Conservation (phyloP, 2,888 invertebrate species). For the Hyposoter dolosus region DNA sequence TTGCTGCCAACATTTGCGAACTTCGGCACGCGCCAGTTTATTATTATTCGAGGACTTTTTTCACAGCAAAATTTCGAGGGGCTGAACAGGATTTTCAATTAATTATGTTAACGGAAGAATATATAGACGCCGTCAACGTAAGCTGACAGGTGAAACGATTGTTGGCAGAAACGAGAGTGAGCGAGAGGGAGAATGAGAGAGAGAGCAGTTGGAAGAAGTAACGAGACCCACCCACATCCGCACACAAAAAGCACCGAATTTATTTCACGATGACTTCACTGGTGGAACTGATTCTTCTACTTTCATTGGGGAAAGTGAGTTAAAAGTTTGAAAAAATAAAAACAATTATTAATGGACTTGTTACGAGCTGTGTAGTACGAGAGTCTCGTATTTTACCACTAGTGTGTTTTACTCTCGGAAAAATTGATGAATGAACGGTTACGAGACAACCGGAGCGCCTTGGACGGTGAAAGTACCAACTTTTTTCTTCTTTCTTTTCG, state of each 20-base stretch:
- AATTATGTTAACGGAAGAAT: constrained; percentile 51
- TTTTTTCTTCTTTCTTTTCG: constrained; percentile 23
- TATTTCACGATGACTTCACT: constrained; percentile 6
- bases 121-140: constrained; percentile 29
- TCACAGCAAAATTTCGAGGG: constrained; percentile 41
- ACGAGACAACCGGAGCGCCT: constrained; percentile 34
- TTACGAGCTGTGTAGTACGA: constrained; percentile 35
- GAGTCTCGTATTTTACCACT: constrained; percentile 48
- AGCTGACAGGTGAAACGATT: constrained; percentile 60
- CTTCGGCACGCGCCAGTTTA: neutral
- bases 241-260: constrained; percentile 51
- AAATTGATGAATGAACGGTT: constrained; percentile 53
- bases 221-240: constrained; percentile 68
- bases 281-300: neutral
- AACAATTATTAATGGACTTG: constrained; percentile 25
- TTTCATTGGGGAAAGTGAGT: constrained; percentile 10
- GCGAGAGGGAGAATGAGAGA: constrained; percentile 22
- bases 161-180: constrained; percentile 46
- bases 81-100: constrained; percentile 51
- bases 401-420: constrained; percentile 45
- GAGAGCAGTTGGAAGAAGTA: constrained; percentile 26
- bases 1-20: neutral
- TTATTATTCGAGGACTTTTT: neutral
- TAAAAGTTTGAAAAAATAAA: constrained; percentile 1
- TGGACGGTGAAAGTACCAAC: constrained; percentile 31